Conservation (phyloP, 2,797 vertebrate species). For the Amazona finschi region DNA sequence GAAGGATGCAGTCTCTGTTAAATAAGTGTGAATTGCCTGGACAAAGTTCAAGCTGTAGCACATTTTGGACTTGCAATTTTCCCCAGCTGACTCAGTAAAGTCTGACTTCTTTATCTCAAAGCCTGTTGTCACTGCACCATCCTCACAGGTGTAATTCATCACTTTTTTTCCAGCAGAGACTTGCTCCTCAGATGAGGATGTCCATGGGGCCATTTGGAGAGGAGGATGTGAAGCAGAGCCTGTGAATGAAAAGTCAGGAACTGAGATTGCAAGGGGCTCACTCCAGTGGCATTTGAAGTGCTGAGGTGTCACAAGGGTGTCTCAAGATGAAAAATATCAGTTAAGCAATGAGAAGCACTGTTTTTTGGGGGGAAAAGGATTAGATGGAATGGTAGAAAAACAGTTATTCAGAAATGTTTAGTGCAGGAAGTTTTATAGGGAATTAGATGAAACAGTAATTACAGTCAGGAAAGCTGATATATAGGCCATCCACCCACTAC, state of each 20-base stretch:
- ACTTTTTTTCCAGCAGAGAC: neutral
- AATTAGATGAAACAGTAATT: neutral
- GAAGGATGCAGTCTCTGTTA: neutral
- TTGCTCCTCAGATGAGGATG: fast-evolving
- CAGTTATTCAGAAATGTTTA: neutral
- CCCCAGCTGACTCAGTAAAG: fast-evolving
- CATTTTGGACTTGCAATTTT: neutral
- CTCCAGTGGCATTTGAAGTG: neutral
- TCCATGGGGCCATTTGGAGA: neutral
- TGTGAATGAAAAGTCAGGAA: fast-evolving
- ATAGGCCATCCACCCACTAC: neutral
- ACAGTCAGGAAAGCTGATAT: neutral
- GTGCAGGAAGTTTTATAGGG: neutral
- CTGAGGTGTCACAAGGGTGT: neutral
- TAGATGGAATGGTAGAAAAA: neutral
- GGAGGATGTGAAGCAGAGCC: neutral
- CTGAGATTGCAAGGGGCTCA: neutral
- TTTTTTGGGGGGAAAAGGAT: neutral
- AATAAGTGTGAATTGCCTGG: neutral
- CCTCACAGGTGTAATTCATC: neutral
- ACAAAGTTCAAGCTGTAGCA: neutral
- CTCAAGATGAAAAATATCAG: neutral
- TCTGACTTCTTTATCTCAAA: neutral
- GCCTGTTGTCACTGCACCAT: neutral
- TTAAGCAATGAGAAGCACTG: neutral